A percentile compares a stretch with the other conserved stretches of the same genome.
Evolutionary conservation across 1,140 invertebrate genomes (phyloP).

Genomic region (Drosophila albomicans): DNA sequence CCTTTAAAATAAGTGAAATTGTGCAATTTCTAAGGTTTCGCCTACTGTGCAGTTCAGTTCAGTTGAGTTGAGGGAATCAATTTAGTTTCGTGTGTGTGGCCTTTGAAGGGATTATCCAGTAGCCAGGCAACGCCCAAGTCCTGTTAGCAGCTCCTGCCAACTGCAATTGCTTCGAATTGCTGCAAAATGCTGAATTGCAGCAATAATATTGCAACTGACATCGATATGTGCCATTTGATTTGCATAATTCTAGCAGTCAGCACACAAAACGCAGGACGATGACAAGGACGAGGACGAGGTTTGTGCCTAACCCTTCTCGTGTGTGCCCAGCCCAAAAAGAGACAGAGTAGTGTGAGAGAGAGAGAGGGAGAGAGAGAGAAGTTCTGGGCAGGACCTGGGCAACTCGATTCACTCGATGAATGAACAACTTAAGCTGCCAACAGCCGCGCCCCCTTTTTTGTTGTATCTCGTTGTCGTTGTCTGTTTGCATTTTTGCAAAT

Average conservation of each 20-base stretch:
- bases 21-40: slow-evolving; percentile 27
- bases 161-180: slow-evolving; percentile 58
- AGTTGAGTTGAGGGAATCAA: slow-evolving; percentile 20
- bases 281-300: slow-evolving; percentile 44
- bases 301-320: slow-evolving; percentile 40
- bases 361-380: slow-evolving; percentile 13
- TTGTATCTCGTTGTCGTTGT: slow-evolving; percentile 33
- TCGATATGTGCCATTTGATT: slow-evolving; percentile 80
- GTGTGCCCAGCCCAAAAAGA: slow-evolving; percentile 33
- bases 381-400: slow-evolving; percentile 30
- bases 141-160: slow-evolving; percentile 22
- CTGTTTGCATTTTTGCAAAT: slow-evolving; percentile 81
- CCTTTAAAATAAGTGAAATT: slow-evolving; percentile 9
- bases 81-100: slow-evolving; percentile 22
- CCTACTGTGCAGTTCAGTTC: slow-evolving; percentile 2
- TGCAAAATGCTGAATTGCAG: slow-evolving; percentile 75
- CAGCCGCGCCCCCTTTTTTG: slow-evolving; percentile 48
- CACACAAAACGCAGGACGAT: slow-evolving; percentile 19
- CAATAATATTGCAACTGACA: slow-evolving; percentile 82
- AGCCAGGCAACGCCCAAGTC: slow-evolving; percentile 39
- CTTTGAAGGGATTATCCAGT: slow-evolving; percentile 44
- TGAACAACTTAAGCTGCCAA: slow-evolving; percentile 69
- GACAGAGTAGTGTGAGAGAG: slow-evolving; percentile 66
- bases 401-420: slow-evolving; percentile 1
- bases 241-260: slow-evolving; percentile 73